Percentiles rank a stretch among this genome's conserved stretches.
Conservation (phyloP, 1,140 invertebrate species). For the Pteromalus puparum region DNA sequence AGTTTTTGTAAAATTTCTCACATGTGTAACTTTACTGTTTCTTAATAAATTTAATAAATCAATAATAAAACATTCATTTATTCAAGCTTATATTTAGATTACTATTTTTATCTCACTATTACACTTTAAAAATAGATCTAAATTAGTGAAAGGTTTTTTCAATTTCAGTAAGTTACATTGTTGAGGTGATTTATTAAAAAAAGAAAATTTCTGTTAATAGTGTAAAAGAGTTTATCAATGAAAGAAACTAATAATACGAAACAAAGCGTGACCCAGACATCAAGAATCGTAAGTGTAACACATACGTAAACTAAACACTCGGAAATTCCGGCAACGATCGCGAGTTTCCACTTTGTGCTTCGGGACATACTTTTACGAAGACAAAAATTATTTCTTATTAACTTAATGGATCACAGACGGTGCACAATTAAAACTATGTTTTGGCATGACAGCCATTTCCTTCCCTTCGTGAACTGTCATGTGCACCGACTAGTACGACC, state of each 20-base stretch:
- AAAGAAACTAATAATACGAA: not conserved
- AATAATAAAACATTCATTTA: not conserved
- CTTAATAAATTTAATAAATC: not conserved
- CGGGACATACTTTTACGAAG: constrained; percentile 62
- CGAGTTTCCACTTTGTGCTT: constrained; percentile 68
- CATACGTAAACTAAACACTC: constrained; percentile 72
- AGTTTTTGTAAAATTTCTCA: too few relatives aligned
- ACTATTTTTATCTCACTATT: too few relatives aligned
- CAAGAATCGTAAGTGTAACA: constrained; percentile 50
- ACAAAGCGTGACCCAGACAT: not conserved
- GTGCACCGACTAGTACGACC: constrained; percentile 62
- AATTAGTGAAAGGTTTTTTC: too few relatives aligned
- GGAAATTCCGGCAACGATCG: constrained; percentile 70
- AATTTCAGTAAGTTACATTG: too few relatives aligned
- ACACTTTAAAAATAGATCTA: too few relatives aligned
- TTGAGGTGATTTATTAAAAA: not conserved
- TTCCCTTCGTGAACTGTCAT: constrained; percentile 61
- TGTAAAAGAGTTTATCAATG: not conserved
- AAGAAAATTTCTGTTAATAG: not conserved
- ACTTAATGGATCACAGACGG: constrained; percentile 57
- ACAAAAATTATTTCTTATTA: constrained; percentile 51
- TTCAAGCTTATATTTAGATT: too few relatives aligned
- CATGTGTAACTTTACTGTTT: too few relatives aligned
- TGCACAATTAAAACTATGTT: constrained; percentile 59
- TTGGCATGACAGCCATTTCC: constrained; percentile 69